A percentile compares a stretch with the other conserved stretches of the same genome.
Evolutionary conservation across 2,888 invertebrate species (phyloP).

Genomic region (Meiosimyza platycephala): DNA sequence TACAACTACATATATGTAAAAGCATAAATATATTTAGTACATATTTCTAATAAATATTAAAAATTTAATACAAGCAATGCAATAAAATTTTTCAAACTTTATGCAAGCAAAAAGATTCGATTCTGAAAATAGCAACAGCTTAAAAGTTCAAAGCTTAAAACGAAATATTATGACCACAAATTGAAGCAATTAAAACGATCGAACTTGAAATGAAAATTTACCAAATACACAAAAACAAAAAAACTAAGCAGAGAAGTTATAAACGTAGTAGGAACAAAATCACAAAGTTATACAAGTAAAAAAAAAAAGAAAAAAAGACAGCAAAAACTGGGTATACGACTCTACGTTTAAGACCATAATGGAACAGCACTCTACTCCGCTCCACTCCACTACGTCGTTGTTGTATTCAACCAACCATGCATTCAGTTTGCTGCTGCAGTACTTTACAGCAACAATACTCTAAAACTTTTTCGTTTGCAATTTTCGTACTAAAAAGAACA

Average conservation of each 20-base stretch:
- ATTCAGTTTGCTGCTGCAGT: neutral
- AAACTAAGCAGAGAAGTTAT: neutral
- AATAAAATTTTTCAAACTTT: neutral
- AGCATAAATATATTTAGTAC: neutral
- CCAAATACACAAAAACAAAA: neutral
- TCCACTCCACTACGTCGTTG: neutral
- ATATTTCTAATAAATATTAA: neutral
- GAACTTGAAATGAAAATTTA: slow-evolving; percentile 12
- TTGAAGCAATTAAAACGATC: neutral
- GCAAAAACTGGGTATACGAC: slow-evolving; percentile 9
- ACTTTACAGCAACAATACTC: no score
- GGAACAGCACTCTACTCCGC: no score
- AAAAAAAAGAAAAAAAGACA: neutral
- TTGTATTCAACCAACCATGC: slow-evolving; percentile 17
- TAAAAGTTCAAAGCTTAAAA: neutral
- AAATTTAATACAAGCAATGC: no score
- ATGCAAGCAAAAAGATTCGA: neutral
- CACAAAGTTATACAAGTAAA: neutral
- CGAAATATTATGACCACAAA: neutral
- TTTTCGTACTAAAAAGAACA: no score
- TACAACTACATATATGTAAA: neutral
- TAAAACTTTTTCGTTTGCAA: no score
- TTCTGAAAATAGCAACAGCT: neutral
- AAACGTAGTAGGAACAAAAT: neutral
- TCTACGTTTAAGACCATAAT: neutral